phyloP scores from a whole-genome alignment of 1,140 invertebrate genomes.

The Brachionus asplanchnoidis region DNA sequence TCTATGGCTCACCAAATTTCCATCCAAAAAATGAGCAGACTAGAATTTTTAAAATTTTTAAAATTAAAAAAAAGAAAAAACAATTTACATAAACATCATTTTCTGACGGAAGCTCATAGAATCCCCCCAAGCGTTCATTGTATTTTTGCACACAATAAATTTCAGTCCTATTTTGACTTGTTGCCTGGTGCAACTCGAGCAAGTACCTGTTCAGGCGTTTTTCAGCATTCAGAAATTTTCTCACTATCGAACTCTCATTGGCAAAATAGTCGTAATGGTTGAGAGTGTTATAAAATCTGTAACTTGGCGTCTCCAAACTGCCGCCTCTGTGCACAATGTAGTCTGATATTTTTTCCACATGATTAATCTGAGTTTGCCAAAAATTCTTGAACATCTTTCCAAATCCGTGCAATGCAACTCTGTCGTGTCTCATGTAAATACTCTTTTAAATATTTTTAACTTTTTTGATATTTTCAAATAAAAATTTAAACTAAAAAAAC shows the following conservation, averaged over 20 bases:
- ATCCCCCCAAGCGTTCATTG: not conserved
- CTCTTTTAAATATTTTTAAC: slow-evolving; percentile 3
- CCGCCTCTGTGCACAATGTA: slow-evolving; percentile 31
- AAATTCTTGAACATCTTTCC: slow-evolving; percentile 31
- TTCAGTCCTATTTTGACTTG: not conserved
- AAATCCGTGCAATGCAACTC: slow-evolving; percentile 13
- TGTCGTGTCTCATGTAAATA: slow-evolving; percentile 31
- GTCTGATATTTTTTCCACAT: slow-evolving; percentile 21
- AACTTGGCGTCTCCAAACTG: not conserved
- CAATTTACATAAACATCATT: not conserved
- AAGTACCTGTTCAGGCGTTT: not conserved
- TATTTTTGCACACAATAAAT: not conserved
- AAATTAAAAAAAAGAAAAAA: not conserved
- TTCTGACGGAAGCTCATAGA: slow-evolving; percentile 2
- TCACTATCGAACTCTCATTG: not conserved
- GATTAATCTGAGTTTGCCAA: not conserved
- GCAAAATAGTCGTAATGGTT: not conserved
- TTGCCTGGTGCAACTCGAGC: not conserved
- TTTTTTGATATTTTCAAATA: not conserved
- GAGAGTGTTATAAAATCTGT: not conserved
- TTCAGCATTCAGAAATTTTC: not conserved
- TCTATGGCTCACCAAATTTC: not conserved
- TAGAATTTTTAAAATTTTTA: not conserved
- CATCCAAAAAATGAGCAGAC: slow-evolving; percentile 24
- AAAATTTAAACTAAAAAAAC: not conserved